Base-by-base conservation (phyloP, 1,140 invertebrate species). In the Cydia strobilella region DNA sequence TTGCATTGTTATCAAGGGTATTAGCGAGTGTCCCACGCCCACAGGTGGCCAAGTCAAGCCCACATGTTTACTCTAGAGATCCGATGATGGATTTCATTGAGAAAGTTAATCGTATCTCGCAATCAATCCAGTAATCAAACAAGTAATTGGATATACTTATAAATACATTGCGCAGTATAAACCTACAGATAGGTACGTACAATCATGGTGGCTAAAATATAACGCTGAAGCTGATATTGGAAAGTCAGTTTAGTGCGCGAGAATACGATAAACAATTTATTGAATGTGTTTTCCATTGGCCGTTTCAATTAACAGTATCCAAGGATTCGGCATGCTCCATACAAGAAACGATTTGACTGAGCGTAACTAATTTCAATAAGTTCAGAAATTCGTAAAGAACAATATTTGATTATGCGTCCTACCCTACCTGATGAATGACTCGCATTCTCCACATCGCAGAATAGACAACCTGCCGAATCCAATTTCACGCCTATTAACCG, bases 11-110 rank as follows among this genome's bases (percentile, higher is more conserved):
- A 23, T 23, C 54, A 59, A 59, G 54, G 20, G 20, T n/a, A n/a
- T n/a, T 23, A 59, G 18, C 54, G 20, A 59, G 54, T 45, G 12
- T 59, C 54, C 18, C 54, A 59, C 54, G 54, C 54, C 54, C 54
- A 59, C 54, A 10, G 54, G 18, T 59, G 20, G 54, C 20, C 54
- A n/a, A 20, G 54, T 59, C 54, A 59, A 23, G 20, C 54, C 54
- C 54, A 59, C 54, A 59, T 59, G 54, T 59, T 59, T 59, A 59
- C 54, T 59, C 48, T 51, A 15, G 6, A n/a, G 48, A n/a, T 59
- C 2, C 51, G 9, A 18, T 59, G 54, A 59, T 59, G 54, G 20
- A 12, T 59, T 59, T 2, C 9, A 59, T 59, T 59, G 20, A 59
- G 54, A 59, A 59, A 59, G 54, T 59, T 59, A 59, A 59, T 59